Evolutionary conservation across 2,888 invertebrate species (phyloP).

Genomic region (Cerastoderma edule): DNA sequence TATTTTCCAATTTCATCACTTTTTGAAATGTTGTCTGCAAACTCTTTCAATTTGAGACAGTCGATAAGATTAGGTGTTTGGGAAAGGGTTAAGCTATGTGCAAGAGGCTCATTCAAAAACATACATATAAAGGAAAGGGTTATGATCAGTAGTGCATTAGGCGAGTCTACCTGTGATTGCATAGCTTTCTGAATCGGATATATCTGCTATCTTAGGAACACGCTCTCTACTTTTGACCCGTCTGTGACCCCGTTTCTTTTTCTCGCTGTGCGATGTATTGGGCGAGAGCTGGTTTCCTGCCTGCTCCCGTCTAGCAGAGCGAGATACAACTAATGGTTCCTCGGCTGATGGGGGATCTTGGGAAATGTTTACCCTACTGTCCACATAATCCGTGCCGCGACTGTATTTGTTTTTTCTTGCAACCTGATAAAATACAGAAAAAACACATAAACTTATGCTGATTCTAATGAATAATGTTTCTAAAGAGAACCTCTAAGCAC

Average conservation of each 20-base stretch:
- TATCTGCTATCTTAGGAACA: conserved; percentile 41
- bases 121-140: no score
- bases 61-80: no score
- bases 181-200: conserved; percentile 42
- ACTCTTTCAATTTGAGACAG: no score
- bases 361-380: neutral
- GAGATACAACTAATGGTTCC: neutral
- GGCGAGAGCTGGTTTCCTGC: neutral
- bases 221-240: conserved; percentile 46
- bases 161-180: neutral
- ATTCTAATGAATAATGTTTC: no score
- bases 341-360: conserved; percentile 8
- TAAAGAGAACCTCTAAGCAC: no score
- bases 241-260: conserved; percentile 50
- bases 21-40: no score
- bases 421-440: neutral
- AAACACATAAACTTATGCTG: no score
- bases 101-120: no score
- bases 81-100: no score
- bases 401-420: conserved; percentile 5
- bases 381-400: neutral
- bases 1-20: no score
- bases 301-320: neutral
- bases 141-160: no score
- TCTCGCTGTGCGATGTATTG: conserved; percentile 25